Evolutionary conservation across 2,113 vertebrate species (phyloP).

Genomic region (Pituophis catenifer): DNA sequence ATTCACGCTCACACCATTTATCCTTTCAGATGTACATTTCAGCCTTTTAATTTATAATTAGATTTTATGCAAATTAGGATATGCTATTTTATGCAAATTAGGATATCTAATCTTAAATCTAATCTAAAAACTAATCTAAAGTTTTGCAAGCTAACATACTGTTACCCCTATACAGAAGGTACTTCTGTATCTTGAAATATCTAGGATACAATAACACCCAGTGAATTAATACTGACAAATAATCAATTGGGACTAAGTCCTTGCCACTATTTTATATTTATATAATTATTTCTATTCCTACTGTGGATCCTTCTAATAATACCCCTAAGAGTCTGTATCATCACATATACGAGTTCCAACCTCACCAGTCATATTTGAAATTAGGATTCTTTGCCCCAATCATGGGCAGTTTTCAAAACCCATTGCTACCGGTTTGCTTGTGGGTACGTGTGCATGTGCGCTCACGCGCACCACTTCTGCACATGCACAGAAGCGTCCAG

Average conservation of each 20-base stretch:
- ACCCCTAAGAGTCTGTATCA: neutral
- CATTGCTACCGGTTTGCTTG: too few species aligned
- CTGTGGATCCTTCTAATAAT: neutral
- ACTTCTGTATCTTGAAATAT: neutral
- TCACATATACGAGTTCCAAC: neutral
- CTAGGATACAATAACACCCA: neutral
- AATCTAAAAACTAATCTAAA: neutral
- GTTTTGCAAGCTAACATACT: neutral
- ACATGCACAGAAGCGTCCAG: too few species aligned
- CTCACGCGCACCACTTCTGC: too few species aligned
- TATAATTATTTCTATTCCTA: neutral
- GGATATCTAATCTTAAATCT: neutral
- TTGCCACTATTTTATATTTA: neutral
- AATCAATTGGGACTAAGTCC: neutral
- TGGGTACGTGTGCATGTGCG: too few species aligned
- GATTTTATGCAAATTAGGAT: neutral
- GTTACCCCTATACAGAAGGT: neutral
- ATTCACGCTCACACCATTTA: neutral
- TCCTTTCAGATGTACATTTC: neutral
- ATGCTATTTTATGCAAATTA: neutral
- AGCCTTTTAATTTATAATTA: neutral
- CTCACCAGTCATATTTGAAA: neutral
- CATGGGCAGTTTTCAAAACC: too few species aligned
- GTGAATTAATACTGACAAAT: neutral
- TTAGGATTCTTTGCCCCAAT: neutral